Base-by-base conservation (phyloP, 2,797 vertebrate species). In the Eulemur coronatus region DNA sequence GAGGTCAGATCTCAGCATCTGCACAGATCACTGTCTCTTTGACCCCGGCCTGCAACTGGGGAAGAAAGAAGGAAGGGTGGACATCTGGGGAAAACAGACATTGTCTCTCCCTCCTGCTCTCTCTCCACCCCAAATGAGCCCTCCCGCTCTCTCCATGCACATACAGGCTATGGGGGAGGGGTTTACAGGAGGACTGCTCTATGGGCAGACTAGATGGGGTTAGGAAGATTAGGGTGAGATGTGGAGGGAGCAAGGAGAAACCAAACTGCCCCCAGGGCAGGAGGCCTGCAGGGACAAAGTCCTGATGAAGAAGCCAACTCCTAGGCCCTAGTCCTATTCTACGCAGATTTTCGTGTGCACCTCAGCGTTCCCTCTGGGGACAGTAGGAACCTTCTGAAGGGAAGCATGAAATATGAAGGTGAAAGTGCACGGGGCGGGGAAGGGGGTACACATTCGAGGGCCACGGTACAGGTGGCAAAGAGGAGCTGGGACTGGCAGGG, bases 91-190 rank as follows among this genome's bases (percentile, higher is more conserved):
- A 50, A 65, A 33, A 35, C 2, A 0, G 52, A 43, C 7, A 7
- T 35, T 33, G 18, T 24, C 30, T 67, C 24, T 46, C 8, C 22
- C 12, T 67, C n/a, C 55, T 28, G 46, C 67, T 55, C 52, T 55
- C 52, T 55, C 52, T 55, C 59, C 80, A 55, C 28, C 50, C 48
- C 3, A 5, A 17, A 46, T 52, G n/a, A 22, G 4, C 5, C 20
- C 43, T 57, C n/a, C 20, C 28, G n/a, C 8, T 8, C 5, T 8
- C 15, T 38, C 12, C 28, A n/a, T 0, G 0, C n/a, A 4, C 63
- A 43, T 24, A 22, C 30, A 0, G 12, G 33, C 48, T 65, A 3
- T 12, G 0, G 1, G 28, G 50, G 2, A 13, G 46, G 28, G 46
- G 10, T 13, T 7, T n/a, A 22, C 69, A 0, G 33, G 55, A 63